Percentiles rank a stretch among this genome's conserved stretches.
phyloP scores from a whole-genome alignment of 2,888 invertebrate species.

The Drosophila falleni region DNA sequence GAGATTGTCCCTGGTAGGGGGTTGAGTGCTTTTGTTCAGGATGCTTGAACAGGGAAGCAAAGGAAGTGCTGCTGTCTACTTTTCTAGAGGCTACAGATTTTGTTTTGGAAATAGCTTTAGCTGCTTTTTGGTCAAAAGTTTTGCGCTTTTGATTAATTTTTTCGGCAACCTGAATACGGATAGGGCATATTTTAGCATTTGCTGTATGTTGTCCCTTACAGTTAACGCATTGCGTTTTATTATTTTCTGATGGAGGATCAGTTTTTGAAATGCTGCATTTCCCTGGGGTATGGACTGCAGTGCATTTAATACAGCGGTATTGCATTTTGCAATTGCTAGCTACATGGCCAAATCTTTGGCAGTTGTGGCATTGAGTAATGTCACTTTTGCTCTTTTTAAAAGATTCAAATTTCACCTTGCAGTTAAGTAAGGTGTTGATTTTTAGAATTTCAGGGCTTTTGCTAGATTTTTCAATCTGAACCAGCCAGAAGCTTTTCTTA shows the following conservation, averaged over 20 bases:
- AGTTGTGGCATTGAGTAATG: too few relatives aligned
- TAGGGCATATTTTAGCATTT: slow-evolving; percentile 13
- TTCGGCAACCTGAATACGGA: background rate
- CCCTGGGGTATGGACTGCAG: slow-evolving; percentile 2
- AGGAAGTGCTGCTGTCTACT: background rate
- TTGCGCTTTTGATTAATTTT: background rate
- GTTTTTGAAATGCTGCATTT: slow-evolving; percentile 3
- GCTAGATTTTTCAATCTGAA: too few relatives aligned
- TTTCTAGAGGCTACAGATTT: background rate
- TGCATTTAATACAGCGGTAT: slow-evolving; percentile 19
- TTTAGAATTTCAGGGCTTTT: too few relatives aligned
- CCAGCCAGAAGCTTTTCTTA: too few relatives aligned
- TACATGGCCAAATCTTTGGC: too few relatives aligned
- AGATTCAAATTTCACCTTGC: too few relatives aligned
- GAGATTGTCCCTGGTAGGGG: too few relatives aligned
- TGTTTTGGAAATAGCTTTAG: too few relatives aligned
- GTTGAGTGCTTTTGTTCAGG: background rate
- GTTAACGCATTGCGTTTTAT: slow-evolving; percentile 3
- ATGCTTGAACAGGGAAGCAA: background rate
- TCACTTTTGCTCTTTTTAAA: too few relatives aligned
- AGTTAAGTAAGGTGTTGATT: too few relatives aligned
- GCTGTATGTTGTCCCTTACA: slow-evolving; percentile 14
- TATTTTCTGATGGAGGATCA: background rate
- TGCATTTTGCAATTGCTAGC: background rate
- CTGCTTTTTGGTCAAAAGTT: background rate